A percentile compares a stretch with the other conserved stretches of the same genome.
These are phyloP conservation scores for Thalpophila matura DNA, from an alignment of 2,888 invertebrate species.

Conservation along the genomic window DNA sequence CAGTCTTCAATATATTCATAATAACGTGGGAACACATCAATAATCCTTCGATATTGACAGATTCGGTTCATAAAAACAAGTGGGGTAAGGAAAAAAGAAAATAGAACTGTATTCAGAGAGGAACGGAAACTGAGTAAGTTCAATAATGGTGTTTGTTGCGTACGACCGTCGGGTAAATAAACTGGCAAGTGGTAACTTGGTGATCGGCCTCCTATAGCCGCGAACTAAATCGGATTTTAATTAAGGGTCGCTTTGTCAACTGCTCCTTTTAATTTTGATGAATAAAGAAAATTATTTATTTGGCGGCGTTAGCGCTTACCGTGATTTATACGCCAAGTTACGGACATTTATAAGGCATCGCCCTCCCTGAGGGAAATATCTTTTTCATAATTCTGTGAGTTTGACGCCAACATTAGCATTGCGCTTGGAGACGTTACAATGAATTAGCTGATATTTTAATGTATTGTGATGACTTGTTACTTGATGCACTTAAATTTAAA, in stretches of 20 bases:
- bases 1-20: conserved; percentile 56
- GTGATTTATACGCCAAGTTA: conserved; percentile 87
- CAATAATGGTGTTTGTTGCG: conserved; percentile 72
- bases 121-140: conserved; percentile 63
- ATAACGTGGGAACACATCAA: conserved; percentile 57
- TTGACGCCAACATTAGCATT: conserved; percentile 74
- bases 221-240: conserved; percentile 84
- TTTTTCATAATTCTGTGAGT: conserved; percentile 80
- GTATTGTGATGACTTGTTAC: conserved; percentile 43
- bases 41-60: conserved; percentile 61
- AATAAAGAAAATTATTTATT: conserved; percentile 90
- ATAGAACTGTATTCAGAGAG: conserved; percentile 55
- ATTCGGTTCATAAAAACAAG: conserved; percentile 63
- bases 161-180: conserved; percentile 66
- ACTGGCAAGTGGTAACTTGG: conserved; percentile 61
- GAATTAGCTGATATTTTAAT: conserved; percentile 59
- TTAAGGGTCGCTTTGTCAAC: conserved; percentile 88
- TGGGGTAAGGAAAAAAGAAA: conserved; percentile 53
- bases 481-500: conserved; percentile 28
- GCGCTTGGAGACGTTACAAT: conserved; percentile 64
- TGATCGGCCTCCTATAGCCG: conserved; percentile 72
- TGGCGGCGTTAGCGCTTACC: conserved; percentile 84
- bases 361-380: conserved; percentile 78
- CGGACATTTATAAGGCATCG: conserved; percentile 81
- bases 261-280: conserved; percentile 89